Evolutionary conservation across 2,888 invertebrate genomes (phyloP).

Genomic region (Hecatera dysodea): DNA sequence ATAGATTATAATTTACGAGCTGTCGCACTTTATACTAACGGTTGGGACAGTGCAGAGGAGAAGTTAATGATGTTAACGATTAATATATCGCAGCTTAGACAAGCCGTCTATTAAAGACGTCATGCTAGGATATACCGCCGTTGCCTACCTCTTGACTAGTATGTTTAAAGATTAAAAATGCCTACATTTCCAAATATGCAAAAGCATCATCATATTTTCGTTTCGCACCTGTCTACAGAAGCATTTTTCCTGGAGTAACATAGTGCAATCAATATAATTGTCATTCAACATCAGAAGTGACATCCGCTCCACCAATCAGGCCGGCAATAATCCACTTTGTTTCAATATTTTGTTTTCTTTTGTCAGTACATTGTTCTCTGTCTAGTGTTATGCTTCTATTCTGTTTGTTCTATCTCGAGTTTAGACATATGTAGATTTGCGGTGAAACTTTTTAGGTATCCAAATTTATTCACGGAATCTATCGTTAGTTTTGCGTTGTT

Average conservation of each 20-base stretch:
- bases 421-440: not conserved
- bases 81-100: no score
- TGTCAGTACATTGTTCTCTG: not conserved
- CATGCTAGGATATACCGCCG: not conserved
- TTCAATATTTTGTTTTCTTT: no score
- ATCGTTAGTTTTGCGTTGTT: not conserved
- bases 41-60: not conserved
- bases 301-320: not conserved
- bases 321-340: not conserved
- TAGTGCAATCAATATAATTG: not conserved
- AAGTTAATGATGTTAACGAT: no score
- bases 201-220: no score
- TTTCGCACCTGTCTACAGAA: not conserved
- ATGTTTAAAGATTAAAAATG: not conserved
- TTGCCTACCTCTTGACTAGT: not conserved
- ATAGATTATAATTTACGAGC: constrained; percentile 62
- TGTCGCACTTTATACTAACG: constrained; percentile 23
- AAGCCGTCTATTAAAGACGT: not conserved
- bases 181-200: no score
- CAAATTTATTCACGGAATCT: not conserved
- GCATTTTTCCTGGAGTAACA: not conserved
- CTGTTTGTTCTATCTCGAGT: not conserved
- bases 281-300: not conserved
- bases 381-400: constrained; percentile 8
- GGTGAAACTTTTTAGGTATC: constrained; percentile 2